Evolutionary conservation across 2,888 invertebrate species (phyloP).

Genomic region (Zaprionus obscuricornis): DNA sequence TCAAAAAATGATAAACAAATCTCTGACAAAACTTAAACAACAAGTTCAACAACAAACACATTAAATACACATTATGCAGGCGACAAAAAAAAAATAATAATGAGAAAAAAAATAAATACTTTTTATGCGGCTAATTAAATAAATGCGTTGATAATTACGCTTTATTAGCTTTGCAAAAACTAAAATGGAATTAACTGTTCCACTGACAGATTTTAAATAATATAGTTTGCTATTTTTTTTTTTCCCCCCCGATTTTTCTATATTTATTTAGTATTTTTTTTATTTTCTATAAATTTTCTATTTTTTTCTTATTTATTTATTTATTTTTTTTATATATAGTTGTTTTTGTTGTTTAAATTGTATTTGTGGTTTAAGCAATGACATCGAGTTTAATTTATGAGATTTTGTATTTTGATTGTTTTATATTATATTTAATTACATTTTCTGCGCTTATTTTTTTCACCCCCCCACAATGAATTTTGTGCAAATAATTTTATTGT

Average conservation of each 20-base stretch:
- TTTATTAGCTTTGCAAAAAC: slow-evolving; percentile 66
- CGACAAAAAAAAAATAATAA: slow-evolving; percentile 9
- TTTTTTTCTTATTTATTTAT: slow-evolving; percentile 4
- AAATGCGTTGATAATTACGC: slow-evolving; percentile 67
- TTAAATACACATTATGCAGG: slow-evolving; percentile 53
- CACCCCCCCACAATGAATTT: neutral
- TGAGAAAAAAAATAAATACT: slow-evolving; percentile 6
- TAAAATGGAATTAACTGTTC: slow-evolving; percentile 67
- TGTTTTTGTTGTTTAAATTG: slow-evolving; percentile 16
- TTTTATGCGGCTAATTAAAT: slow-evolving; percentile 65
- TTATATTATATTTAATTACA: slow-evolving; percentile 70
- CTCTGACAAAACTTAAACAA: slow-evolving; percentile 25
- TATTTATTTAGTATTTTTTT: neutral
- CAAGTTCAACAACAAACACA: slow-evolving; percentile 36
- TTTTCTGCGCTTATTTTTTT: slow-evolving; percentile 8
- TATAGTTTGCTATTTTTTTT: slow-evolving; percentile 10
- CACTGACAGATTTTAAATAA: slow-evolving; percentile 62
- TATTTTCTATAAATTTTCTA: too few species aligned
- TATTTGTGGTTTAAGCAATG: slow-evolving; percentile 36
- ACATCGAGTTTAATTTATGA: slow-evolving; percentile 65
- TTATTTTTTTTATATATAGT: slow-evolving; percentile 4
- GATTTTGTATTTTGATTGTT: slow-evolving; percentile 66
- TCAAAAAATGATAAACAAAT: too few species aligned
- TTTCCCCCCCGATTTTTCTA: neutral
- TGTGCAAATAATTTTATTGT: slow-evolving; percentile 49